Evolutionary conservation across 2,113 vertebrate genomes (phyloP).

Genomic region (Oxyruncus cristatus): DNA sequence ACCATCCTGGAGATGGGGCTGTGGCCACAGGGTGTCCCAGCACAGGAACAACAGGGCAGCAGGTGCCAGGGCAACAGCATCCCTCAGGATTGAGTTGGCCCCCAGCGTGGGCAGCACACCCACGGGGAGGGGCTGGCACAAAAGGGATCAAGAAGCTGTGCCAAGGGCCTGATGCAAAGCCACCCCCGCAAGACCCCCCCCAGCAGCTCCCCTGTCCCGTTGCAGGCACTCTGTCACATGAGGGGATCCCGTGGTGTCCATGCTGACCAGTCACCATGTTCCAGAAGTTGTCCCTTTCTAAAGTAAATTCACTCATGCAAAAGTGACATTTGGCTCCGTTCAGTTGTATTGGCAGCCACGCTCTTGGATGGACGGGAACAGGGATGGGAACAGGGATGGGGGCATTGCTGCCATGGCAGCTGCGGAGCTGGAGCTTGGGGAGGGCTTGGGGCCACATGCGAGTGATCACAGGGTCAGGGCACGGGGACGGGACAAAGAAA

Average conservation of each 20-base stretch:
- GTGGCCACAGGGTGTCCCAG: neutral
- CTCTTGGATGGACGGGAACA: neutral
- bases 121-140: neutral
- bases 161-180: neutral
- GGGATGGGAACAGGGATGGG: neutral
- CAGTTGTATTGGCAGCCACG: accelerated
- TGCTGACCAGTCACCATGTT: neutral
- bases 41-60: neutral
- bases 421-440: neutral
- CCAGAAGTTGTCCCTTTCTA: neutral
- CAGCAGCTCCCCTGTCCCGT: neutral
- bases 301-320: conserved; percentile 26
- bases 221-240: accelerated
- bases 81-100: accelerated
- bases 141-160: neutral
- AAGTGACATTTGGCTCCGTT: accelerated
- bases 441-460: neutral
- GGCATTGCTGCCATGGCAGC: neutral
- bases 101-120: neutral
- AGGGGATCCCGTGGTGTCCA: neutral
- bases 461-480: accelerated
- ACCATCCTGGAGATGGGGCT: neutral
- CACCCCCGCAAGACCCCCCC: neutral
- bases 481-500: neutral
- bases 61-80: neutral